phyloP scores from a whole-genome alignment of 2,888 invertebrate genomes.

The Athrips mouffetella region DNA sequence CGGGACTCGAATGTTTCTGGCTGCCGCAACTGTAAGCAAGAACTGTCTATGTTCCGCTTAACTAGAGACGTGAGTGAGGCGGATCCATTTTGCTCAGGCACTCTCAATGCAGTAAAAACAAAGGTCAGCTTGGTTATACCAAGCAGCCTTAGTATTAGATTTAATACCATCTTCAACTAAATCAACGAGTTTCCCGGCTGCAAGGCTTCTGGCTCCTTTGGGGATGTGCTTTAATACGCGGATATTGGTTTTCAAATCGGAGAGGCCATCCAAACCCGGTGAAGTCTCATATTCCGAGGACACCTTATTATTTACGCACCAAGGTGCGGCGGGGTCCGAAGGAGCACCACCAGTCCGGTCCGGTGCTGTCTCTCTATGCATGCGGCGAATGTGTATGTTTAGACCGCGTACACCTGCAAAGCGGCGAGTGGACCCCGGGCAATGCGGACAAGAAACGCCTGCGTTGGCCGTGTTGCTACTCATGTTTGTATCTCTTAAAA shows the following conservation, averaged over 20 bases:
- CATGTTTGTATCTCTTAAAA: no score
- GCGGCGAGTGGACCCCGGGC: background rate
- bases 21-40: background rate
- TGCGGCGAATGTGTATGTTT: background rate
- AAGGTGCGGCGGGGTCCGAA: background rate
- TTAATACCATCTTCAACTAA: constrained; percentile 7
- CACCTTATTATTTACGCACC: background rate
- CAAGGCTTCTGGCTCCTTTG: constrained; percentile 15
- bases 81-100: background rate
- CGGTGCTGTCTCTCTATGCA: background rate
- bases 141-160: constrained; percentile 5
- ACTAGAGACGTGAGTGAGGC: constrained; percentile 5
- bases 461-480: no score
- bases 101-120: background rate
- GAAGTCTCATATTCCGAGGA: background rate
- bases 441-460: background rate
- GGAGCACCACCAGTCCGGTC: background rate
- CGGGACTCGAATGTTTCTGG: background rate
- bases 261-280: background rate
- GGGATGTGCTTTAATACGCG: constrained; percentile 14
- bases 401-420: background rate
- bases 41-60: constrained; percentile 9
- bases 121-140: constrained; percentile 11
- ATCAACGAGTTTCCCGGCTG: constrained; percentile 8
- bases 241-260: background rate